Conservation (phyloP, 2,888 invertebrate species). For the Hyalella azteca region DNA sequence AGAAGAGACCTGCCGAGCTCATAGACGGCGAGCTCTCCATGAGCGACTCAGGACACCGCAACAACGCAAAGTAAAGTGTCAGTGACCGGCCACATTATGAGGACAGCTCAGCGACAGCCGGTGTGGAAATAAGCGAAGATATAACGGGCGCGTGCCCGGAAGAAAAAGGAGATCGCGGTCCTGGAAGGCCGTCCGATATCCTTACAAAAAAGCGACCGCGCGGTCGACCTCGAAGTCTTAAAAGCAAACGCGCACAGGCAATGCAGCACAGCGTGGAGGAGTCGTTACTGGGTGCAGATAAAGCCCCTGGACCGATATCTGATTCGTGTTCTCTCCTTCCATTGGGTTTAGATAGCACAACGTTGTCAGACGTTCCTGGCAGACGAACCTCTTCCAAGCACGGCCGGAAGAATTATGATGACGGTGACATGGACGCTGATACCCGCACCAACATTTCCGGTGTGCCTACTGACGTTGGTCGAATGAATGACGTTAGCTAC, state of each 20-base stretch:
- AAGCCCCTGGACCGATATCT: not conserved
- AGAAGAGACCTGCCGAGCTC: not conserved
- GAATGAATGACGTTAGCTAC: not conserved
- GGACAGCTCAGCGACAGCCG: too few species aligned
- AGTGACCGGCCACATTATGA: not conserved
- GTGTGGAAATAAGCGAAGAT: too few species aligned
- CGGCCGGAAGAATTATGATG: not conserved
- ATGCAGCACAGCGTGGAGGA: not conserved
- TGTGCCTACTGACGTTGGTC: not conserved
- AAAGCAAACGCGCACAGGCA: constrained; percentile 51
- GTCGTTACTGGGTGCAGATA: too few species aligned
- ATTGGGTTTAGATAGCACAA: not conserved
- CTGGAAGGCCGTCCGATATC: constrained; percentile 46
- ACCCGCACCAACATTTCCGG: not conserved
- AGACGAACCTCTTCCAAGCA: not conserved
- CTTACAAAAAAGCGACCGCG: constrained; percentile 59
- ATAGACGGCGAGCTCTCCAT: not conserved
- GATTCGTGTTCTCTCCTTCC: not conserved
- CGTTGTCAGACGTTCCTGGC: constrained; percentile 11
- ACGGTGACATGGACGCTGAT: not conserved
- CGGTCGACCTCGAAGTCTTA: constrained; percentile 61
- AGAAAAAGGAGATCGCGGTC: constrained; percentile 46
- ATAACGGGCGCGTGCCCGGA: not conserved
- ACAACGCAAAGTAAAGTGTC: too few species aligned
- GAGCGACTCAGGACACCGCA: too few species aligned